Conservation (phyloP, 1,140 invertebrate genomes). For the Solen grandis region DNA sequence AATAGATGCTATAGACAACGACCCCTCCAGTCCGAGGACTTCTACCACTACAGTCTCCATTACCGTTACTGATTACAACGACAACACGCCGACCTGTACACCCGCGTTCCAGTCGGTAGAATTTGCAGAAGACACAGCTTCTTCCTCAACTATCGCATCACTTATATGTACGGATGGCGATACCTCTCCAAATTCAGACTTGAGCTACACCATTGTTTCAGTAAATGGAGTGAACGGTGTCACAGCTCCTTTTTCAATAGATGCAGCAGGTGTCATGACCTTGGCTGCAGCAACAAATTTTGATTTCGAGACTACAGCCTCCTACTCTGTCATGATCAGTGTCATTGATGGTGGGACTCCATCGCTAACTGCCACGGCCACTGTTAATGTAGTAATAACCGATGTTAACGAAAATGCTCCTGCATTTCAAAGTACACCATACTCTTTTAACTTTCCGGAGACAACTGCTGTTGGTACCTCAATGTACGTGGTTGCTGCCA, state of each 20-base stretch:
- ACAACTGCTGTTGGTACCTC: slow-evolving; percentile 48
- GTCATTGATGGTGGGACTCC: slow-evolving; percentile 43
- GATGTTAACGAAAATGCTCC: slow-evolving; percentile 45
- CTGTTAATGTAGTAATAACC: slow-evolving; percentile 33
- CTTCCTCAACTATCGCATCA: slow-evolving; percentile 32
- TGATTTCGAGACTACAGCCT: slow-evolving; percentile 58
- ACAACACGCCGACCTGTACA: slow-evolving; percentile 62
- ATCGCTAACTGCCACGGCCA: slow-evolving; percentile 47
- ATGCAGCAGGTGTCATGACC: slow-evolving; percentile 50
- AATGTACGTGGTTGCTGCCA: slow-evolving; percentile 54
- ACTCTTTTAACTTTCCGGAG: slow-evolving; percentile 45
- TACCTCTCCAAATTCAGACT: slow-evolving; percentile 19
- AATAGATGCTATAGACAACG: slow-evolving; percentile 35
- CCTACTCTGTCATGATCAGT: slow-evolving; percentile 39
- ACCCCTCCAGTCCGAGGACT: slow-evolving; percentile 32
- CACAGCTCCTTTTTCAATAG: slow-evolving; percentile 36
- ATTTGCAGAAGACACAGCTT: slow-evolving; percentile 48
- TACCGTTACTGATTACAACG: slow-evolving; percentile 63
- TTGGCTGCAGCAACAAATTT: slow-evolving; percentile 36
- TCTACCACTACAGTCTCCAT: slow-evolving; percentile 59
- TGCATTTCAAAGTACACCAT: slow-evolving; percentile 22
- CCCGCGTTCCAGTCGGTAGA: slow-evolving; percentile 30
- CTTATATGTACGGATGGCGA: slow-evolving; percentile 61
- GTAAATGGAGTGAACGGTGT: slow-evolving; percentile 48
- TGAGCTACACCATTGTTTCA: slow-evolving; percentile 57